Conservation (phyloP, 2,113 vertebrate genomes). For the Channa maculata region DNA sequence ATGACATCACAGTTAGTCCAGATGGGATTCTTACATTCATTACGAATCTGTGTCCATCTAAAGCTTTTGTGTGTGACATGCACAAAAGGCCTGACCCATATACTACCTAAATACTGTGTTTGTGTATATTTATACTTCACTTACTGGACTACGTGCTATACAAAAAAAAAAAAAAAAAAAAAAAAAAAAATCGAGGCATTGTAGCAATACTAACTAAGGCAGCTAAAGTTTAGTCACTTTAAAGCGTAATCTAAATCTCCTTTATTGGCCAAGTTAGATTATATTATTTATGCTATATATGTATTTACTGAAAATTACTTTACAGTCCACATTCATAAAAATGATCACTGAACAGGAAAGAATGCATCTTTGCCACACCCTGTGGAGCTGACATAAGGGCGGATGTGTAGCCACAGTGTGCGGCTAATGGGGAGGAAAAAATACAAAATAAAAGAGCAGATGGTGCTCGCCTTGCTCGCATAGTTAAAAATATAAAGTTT, state of each 20-base stretch:
- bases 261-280: not conserved
- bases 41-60: conserved; percentile 25
- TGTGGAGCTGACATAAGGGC: conserved; percentile 29
- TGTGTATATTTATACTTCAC: not conserved
- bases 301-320: no score
- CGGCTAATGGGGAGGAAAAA: not conserved
- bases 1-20: conserved; percentile 33
- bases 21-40: conserved; percentile 52
- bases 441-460: not conserved
- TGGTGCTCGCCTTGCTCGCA: not conserved
- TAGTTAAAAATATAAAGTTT: conserved; percentile 14
- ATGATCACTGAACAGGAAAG: not conserved
- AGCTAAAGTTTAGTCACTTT: not conserved
- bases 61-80: conserved; percentile 23
- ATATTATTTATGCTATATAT: no score
- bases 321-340: not conserved
- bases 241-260: not conserved
- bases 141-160: not conserved
- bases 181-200: not conserved
- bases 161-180: no score
- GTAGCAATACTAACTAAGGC: not conserved
- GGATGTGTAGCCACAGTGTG: conserved; percentile 1
- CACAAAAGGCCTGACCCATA: conserved; percentile 52
- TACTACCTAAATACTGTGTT: conserved; percentile 41
- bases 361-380: conserved; percentile 33